Evolutionary conservation across 1,140 invertebrate genomes (phyloP), one percentile per base, ranked within the genome.

Genomic region (Tetraneura akinire): DNA sequence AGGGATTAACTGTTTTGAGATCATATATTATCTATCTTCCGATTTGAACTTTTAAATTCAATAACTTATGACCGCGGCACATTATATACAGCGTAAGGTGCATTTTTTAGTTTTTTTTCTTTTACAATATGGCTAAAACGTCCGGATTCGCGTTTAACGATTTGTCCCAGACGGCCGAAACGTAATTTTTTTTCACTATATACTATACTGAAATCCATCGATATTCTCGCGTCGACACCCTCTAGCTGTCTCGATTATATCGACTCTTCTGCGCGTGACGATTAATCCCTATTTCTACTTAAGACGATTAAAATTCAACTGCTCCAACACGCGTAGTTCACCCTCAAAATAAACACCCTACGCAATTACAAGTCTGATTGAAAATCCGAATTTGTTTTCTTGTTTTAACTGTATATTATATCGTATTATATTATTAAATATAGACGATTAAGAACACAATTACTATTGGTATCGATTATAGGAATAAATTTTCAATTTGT

Each of bases 141-240:
- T n/a, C n/a, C n/a, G 26, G 47, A 74, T 18, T 45, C 32, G 21
- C 73, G n/a, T 53, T 76, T 73, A 76, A 76, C 71, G 73, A 76
- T 76, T 37, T 45, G 73, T 60, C 26, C 32, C 11, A 37, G 32
- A 57, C 13, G 21, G 49, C 32, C 37, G 51, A 37, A 76, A 21
- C 55, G 9, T 49, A 49, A 49, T 70, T 68, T 71, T 70, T 71
- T 71, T 51, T n/a, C 23, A n/a, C 45, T 29, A 4, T n/a, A n/a
- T n/a, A n/a, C n/a, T n/a, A n/a, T n/a, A n/a, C 45, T 32, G n/a
- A 51, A 29, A 29, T 37, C 26, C 45, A 29, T 71, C 66, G 66
- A 49, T 14, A 9, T 70, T 23, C n/a, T 37, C 37, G 42, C 64
- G 64, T 70, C 23, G 49, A 70, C 16, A 68, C 64, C n/a, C 64